These are phyloP conservation scores for Antedon mediterranea DNA, from an alignment of 53 echinoderm and acorn worm species.

Conservation along the genomic window DNA sequence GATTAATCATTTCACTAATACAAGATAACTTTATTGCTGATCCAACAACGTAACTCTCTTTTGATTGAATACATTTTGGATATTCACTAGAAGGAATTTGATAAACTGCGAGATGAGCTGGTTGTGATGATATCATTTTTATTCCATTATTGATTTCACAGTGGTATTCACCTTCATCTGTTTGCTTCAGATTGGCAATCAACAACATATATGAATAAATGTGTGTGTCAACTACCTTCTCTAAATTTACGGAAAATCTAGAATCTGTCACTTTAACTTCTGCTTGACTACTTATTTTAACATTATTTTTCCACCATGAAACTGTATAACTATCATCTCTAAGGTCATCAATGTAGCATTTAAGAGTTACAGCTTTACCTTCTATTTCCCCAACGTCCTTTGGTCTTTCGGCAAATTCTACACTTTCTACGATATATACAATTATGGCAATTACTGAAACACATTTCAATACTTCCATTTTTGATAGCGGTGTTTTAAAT, in stretches of 20 bases:
- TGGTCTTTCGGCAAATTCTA: no score
- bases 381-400: neutral
- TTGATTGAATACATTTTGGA: neutral
- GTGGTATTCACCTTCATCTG: neutral
- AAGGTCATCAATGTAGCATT: neutral
- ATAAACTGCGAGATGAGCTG: neutral
- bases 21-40: neutral
- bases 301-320: neutral
- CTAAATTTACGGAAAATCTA: neutral
- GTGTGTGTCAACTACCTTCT: neutral
- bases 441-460: no score
- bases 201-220: neutral
- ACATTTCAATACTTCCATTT: no score
- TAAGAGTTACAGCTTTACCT: neutral
- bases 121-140: neutral
- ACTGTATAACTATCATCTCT: neutral
- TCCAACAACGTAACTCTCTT: neutral
- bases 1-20: neutral
- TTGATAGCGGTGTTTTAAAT: no score
- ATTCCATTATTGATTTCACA: neutral
- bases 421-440: no score
- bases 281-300: neutral
- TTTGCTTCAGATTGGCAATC: neutral
- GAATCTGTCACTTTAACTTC: neutral
- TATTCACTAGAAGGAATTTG: neutral